phyloP scores from a whole-genome alignment of 2,888 invertebrate genomes.

The Neoaliturus tenellus region DNA sequence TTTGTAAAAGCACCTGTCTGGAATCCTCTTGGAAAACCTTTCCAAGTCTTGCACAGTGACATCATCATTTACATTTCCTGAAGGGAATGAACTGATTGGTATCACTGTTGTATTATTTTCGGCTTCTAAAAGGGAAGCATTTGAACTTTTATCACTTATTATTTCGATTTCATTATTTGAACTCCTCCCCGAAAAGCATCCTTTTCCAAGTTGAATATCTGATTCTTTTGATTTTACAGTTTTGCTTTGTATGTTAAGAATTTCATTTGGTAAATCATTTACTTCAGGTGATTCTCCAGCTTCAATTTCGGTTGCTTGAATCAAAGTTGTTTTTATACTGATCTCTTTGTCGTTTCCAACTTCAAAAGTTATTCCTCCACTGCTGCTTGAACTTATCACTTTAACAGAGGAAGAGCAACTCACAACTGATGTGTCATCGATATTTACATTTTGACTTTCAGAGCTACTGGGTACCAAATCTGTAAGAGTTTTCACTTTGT shows the following conservation, averaged over 20 bases:
- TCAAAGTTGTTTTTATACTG: background rate
- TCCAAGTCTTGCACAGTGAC: background rate
- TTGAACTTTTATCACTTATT: background rate
- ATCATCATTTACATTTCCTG: background rate
- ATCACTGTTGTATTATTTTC: background rate
- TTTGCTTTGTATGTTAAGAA: too few species aligned
- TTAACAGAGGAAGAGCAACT: background rate
- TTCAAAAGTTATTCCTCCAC: background rate
- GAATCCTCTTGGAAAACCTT: background rate
- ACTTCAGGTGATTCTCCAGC: background rate
- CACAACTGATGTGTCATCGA: background rate
- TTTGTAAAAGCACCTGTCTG: conserved; percentile 15
- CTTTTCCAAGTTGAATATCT: background rate
- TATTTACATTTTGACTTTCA: background rate
- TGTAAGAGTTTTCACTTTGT: background rate
- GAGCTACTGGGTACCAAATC: background rate
- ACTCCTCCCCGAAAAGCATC: background rate
- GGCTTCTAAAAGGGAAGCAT: background rate
- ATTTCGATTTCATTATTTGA: background rate
- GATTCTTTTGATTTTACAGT: background rate
- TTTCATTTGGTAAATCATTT: too few species aligned
- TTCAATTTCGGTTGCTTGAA: background rate
- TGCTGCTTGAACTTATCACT: conserved; percentile 3
- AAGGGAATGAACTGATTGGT: background rate
- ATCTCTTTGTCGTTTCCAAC: background rate